Evolutionary conservation across 2,797 vertebrate species (phyloP).

Genomic region (Tokudaia muenninki): DNA sequence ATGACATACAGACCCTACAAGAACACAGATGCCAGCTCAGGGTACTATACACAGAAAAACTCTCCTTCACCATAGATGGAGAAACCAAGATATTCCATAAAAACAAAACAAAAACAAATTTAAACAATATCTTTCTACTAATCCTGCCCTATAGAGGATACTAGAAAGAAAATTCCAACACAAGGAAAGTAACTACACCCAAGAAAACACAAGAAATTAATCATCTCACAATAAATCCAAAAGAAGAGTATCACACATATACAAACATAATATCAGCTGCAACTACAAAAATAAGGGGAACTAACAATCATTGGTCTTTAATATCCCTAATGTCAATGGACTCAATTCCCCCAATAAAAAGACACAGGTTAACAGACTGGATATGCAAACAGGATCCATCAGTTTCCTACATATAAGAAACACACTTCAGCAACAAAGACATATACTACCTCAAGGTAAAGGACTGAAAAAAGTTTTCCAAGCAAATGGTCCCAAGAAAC

Average conservation of each 20-base stretch:
- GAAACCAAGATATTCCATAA: neutral
- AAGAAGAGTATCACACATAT: neutral
- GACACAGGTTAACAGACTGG: neutral
- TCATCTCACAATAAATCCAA: neutral
- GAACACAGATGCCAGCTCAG: neutral
- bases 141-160: neutral
- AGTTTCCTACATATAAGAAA: neutral
- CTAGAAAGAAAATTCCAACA: too few species aligned
- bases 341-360: neutral
- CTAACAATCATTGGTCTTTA: neutral
- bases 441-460: neutral
- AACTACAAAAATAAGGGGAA: neutral
- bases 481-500: neutral
- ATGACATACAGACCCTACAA: neutral
- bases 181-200: too few species aligned
- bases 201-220: neutral
- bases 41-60: neutral
- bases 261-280: neutral
- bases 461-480: neutral
- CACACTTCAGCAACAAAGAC: neutral
- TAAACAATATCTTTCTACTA: neutral
- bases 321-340: neutral
- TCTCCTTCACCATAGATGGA: neutral
- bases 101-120: neutral
- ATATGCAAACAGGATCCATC: neutral